Evolutionary conservation across 2,888 invertebrate species (phyloP).

Genomic region (Tridacna crocea): DNA sequence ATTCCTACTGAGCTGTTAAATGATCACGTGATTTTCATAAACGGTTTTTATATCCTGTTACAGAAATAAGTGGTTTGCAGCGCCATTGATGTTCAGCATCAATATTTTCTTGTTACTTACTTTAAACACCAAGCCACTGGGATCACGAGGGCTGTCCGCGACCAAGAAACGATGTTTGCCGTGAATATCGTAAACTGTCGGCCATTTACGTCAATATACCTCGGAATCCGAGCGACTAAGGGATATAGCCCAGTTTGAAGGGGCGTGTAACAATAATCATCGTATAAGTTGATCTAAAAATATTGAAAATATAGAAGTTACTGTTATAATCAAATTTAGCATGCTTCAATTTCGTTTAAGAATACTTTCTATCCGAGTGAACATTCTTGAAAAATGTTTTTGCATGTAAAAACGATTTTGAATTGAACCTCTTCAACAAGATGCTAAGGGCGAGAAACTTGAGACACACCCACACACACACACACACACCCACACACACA

Average conservation of each 20-base stretch:
- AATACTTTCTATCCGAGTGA: neutral
- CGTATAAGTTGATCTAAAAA: conserved; percentile 73
- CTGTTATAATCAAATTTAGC: neutral
- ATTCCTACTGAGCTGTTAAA: too few species aligned
- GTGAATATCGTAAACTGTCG: conserved; percentile 70
- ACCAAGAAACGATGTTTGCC: conserved; percentile 78
- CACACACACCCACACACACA: too few species aligned
- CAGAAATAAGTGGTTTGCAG: too few species aligned
- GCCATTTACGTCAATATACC: conserved; percentile 63
- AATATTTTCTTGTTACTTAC: too few species aligned
- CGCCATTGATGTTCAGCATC: too few species aligned
- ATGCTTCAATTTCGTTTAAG: neutral
- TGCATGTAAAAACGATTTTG: too few species aligned
- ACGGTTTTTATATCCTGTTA: too few species aligned
- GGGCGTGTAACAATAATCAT: conserved; percentile 75
- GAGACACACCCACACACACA: too few species aligned
- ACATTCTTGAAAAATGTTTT: too few species aligned
- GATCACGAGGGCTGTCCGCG: conserved; percentile 74
- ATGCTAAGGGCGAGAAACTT: too few species aligned
- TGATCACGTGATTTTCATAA: too few species aligned
- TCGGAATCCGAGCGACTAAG: conserved; percentile 69
- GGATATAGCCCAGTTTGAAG: conserved; percentile 72
- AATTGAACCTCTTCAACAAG: too few species aligned
- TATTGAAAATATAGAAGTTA: neutral
- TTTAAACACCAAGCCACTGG: conserved; percentile 76